phyloP scores from a whole-genome alignment of 2,113 vertebrate genomes.

The Semnornis frantzii region DNA sequence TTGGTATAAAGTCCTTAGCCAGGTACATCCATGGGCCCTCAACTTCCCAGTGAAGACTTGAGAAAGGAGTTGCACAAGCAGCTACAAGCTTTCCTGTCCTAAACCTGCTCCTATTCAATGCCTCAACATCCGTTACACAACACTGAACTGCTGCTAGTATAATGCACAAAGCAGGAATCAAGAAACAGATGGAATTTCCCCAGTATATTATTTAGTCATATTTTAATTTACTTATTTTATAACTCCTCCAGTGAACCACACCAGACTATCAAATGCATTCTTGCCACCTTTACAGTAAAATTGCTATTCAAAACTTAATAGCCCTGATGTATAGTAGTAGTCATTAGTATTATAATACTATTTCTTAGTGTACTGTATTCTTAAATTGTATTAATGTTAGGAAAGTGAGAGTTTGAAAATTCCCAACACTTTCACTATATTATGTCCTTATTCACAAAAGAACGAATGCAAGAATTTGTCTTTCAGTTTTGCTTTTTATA shows the following conservation, averaged over 20 bases:
- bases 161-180: background rate
- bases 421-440: background rate
- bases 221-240: background rate
- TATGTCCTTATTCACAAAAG: background rate
- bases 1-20: background rate
- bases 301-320: background rate
- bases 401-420: background rate
- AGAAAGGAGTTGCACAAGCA: fast-evolving
- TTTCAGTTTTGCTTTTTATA: background rate
- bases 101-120: background rate
- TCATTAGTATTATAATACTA: background rate
- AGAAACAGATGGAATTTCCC: background rate
- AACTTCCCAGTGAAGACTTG: background rate
- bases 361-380: background rate
- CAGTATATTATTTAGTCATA: background rate
- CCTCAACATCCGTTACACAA: background rate
- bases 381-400: background rate
- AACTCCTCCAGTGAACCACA: background rate
- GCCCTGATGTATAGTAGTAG: background rate
- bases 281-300: background rate
- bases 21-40: background rate
- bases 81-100: background rate
- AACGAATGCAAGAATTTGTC: background rate
- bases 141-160: background rate
- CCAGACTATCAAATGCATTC: background rate